Percentiles rank a stretch among this genome's conserved stretches.
Conservation (phyloP, 1,140 invertebrate genomes). For the Nasonia vitripennis region DNA sequence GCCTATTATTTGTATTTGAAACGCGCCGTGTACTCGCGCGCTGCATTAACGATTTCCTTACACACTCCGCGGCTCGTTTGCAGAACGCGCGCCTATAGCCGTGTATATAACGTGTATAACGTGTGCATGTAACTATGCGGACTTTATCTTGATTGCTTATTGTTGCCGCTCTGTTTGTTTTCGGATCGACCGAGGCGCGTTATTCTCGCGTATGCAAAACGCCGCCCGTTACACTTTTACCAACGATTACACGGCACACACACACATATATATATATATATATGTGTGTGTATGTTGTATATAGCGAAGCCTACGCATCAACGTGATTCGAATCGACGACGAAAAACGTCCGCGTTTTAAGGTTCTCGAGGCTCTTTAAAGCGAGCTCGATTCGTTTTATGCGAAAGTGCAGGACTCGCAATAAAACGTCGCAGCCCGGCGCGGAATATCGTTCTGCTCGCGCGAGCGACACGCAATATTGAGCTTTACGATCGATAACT, state of each 20-base stretch:
- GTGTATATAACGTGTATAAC: not conserved
- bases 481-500: constrained; percentile 15
- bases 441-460: not conserved
- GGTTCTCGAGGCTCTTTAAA: not conserved
- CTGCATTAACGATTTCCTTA: not conserved
- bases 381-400: not conserved
- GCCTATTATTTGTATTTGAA: too few species aligned
- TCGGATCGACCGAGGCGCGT: not conserved
- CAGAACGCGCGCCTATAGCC: not conserved
- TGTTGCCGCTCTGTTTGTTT: not conserved
- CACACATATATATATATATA: too few species aligned
- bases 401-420: not conserved
- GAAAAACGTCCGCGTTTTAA: too few species aligned
- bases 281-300: too few species aligned
- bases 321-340: too few species aligned
- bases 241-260: too few species aligned
- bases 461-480: not conserved
- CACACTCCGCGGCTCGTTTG: not conserved
- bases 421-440: not conserved
- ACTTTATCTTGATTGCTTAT: not conserved
- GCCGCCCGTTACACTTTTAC: not conserved
- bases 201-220: not conserved
- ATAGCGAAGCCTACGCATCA: too few species aligned
- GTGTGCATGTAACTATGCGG: not conserved
- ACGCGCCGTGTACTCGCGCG: too few species aligned